Percentiles rank a stretch among this genome's conserved stretches.
These are phyloP conservation scores for Conomelus anceps DNA, from an alignment of 2,888 invertebrate species.

Conservation along the genomic window DNA sequence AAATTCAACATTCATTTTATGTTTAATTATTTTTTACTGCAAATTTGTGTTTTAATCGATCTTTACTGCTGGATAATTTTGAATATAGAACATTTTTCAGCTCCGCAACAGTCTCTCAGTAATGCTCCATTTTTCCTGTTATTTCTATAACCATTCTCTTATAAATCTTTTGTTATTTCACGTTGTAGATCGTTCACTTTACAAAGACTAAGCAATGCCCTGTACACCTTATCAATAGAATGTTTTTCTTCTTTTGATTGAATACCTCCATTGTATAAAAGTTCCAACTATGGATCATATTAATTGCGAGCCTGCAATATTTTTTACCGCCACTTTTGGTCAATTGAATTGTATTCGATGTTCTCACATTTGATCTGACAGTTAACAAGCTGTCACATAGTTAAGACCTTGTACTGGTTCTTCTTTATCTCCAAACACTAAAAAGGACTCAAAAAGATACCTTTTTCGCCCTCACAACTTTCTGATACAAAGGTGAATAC, in stretches of 20 bases:
- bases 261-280: background rate
- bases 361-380: background rate
- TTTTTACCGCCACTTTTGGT: background rate
- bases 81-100: no score
- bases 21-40: no score
- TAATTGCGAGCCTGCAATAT: background rate
- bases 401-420: background rate
- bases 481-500: no score
- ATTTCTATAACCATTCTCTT: background rate
- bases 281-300: no score
- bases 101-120: background rate
- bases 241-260: background rate
- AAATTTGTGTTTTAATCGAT: no score
- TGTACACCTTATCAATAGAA: no score
- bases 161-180: background rate
- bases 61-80: no score
- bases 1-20: no score
- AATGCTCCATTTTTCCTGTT: background rate
- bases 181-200: background rate
- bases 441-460: background rate
- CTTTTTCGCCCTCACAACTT: background rate
- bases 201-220: background rate
- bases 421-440: background rate
- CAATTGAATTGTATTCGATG: background rate
- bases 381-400: background rate